Conservation (phyloP, 2,113 vertebrate species). For the Podocnemis expansa region DNA sequence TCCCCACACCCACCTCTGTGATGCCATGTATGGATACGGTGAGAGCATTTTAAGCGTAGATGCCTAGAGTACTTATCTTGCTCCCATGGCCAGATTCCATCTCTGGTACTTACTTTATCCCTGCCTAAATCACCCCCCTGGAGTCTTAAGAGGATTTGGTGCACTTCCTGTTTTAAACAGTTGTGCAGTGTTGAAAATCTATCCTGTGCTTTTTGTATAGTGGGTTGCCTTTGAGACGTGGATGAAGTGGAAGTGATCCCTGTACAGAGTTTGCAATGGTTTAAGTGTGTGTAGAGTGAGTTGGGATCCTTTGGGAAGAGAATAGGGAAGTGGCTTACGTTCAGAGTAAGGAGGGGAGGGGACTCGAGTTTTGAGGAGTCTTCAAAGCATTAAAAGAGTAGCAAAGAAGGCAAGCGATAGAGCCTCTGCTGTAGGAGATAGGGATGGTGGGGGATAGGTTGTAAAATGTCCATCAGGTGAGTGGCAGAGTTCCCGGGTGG, state of each 20-base stretch:
- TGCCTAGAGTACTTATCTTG: accelerated
- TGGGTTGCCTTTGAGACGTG: accelerated
- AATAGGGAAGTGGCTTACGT: neutral
- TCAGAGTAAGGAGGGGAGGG: neutral
- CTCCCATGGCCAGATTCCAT: neutral
- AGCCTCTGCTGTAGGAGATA: neutral
- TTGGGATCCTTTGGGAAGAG: neutral
- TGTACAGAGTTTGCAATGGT: neutral
- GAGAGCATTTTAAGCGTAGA: neutral
- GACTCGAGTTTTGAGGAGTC: neutral
- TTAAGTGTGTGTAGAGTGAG: neutral
- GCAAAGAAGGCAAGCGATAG: neutral
- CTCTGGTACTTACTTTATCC: accelerated
- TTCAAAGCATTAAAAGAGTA: neutral
- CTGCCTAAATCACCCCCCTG: neutral
- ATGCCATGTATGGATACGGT: accelerated
- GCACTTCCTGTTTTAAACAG: accelerated
- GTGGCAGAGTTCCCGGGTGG: neutral
- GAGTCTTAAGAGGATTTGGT: neutral
- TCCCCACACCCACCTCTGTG: neutral
- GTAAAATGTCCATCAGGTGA: neutral
- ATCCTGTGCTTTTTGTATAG: neutral
- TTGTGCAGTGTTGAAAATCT: neutral
- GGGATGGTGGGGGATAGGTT: neutral
- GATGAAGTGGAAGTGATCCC: neutral